Percentiles rank a stretch among this genome's conserved stretches.
Conservation (phyloP, 2,797 vertebrate genomes). For the Neostethus bicornis region DNA sequence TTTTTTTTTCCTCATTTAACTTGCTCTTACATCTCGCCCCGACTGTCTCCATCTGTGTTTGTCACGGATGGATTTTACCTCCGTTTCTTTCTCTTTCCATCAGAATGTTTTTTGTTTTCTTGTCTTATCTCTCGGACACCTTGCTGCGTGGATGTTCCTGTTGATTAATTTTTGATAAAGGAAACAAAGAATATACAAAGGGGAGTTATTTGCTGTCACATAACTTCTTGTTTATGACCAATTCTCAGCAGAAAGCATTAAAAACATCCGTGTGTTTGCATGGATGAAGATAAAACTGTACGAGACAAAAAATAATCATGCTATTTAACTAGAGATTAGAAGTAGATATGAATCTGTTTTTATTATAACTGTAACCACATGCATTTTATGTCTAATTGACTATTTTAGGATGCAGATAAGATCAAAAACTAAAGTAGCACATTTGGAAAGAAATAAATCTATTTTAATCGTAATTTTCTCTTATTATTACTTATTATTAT, state of each 20-base stretch:
- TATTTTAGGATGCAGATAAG: too few relatives aligned
- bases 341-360: too few relatives aligned
- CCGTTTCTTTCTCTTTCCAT: constrained; percentile 10
- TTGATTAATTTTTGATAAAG: constrained; percentile 28
- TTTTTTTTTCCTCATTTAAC: constrained; percentile 21
- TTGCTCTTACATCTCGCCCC: constrained; percentile 25
- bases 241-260: not conserved
- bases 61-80: constrained; percentile 27
- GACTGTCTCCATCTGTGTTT: constrained; percentile 32
- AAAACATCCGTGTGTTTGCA: not conserved
- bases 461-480: too few relatives aligned
- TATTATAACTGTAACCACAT: too few relatives aligned
- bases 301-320: too few relatives aligned
- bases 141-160: constrained; percentile 17
- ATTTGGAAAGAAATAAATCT: too few relatives aligned
- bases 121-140: constrained; percentile 9
- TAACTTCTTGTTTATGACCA: not conserved
- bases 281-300: too few relatives aligned
- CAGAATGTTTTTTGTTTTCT: constrained; percentile 12
- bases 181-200: constrained; percentile 3
- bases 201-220: not conserved
- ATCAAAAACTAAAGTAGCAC: too few relatives aligned
- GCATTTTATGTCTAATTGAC: too few relatives aligned
- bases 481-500: too few relatives aligned
- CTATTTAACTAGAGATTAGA: too few relatives aligned